A percentile compares a stretch with the other conserved stretches of the same genome.
phyloP scores from a whole-genome alignment of 2,797 vertebrate genomes.

The Salarias fasciatus region DNA sequence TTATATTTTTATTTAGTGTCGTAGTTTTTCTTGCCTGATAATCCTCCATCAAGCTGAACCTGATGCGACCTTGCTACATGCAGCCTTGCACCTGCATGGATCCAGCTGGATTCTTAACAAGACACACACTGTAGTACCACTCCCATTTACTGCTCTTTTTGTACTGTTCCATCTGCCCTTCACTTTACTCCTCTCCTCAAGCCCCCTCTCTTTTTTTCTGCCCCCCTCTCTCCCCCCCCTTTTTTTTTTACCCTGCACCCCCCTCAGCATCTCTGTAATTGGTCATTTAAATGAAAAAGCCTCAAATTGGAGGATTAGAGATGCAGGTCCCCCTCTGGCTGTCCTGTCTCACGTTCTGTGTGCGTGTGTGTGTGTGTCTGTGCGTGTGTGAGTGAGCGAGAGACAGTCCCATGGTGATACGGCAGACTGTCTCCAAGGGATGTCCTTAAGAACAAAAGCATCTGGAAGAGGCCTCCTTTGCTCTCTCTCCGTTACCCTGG shows the following conservation, averaged over 20 bases:
- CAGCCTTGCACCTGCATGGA: conserved; percentile 30
- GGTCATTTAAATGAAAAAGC: conserved; percentile 80
- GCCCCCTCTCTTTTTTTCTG: conserved; percentile 32
- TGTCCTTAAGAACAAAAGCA: conserved; percentile 79
- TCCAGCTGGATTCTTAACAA: conserved; percentile 39
- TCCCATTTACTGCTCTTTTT: conserved; percentile 45
- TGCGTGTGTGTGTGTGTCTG: background rate
- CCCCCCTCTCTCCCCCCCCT: conserved; percentile 24
- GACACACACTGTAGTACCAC: conserved; percentile 20
- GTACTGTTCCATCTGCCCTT: conserved; percentile 56
- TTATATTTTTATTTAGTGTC: no score
- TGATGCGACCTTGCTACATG: background rate
- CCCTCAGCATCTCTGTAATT: conserved; percentile 64
- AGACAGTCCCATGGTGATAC: conserved; percentile 59
- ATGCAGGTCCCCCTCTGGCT: conserved; percentile 21
- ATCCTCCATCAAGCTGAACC: background rate
- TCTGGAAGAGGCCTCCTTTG: conserved; percentile 71
- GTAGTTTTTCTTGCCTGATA: no score
- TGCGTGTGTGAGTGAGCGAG: conserved; percentile 16
- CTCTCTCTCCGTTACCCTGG: conserved; percentile 72
- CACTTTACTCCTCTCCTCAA: conserved; percentile 34
- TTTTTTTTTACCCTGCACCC: background rate
- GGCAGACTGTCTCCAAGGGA: conserved; percentile 77
- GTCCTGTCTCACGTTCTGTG: background rate
- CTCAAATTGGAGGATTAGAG: conserved; percentile 71